phyloP scores from a whole-genome alignment of 2,888 invertebrate species.

The Synanthedon formicaeformis region DNA sequence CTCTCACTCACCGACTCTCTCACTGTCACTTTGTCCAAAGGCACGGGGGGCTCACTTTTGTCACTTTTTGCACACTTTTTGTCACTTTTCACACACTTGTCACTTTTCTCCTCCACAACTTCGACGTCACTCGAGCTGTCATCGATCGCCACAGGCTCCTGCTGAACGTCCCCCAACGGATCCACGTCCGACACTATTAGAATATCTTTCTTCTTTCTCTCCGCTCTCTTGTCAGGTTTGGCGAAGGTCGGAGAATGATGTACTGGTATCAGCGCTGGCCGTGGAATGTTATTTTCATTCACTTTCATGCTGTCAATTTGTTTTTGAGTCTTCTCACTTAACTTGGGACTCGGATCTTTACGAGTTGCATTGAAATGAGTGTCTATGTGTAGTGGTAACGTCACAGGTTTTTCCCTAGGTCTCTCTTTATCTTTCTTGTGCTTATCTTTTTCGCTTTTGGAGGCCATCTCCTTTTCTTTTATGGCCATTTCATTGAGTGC shows the following conservation, averaged over 20 bases:
- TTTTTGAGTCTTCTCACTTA: constrained; percentile 40
- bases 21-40: constrained; percentile 39
- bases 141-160: constrained; percentile 45
- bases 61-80: constrained; percentile 26
- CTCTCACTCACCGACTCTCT: constrained; percentile 16
- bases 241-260: constrained; percentile 57
- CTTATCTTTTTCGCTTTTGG: constrained; percentile 22
- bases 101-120: constrained; percentile 39
- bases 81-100: constrained; percentile 13
- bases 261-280: constrained; percentile 47
- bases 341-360: constrained; percentile 37
- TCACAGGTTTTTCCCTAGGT: constrained; percentile 11
- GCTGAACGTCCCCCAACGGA: constrained; percentile 36
- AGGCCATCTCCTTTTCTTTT: constrained; percentile 12
- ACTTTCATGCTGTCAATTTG: constrained; percentile 47
- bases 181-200: constrained; percentile 53
- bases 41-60: constrained; percentile 45
- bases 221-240: constrained; percentile 54
- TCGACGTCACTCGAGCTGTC: constrained; percentile 67
- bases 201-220: constrained; percentile 50
- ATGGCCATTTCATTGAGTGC: constrained; percentile 56
- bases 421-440: constrained; percentile 35
- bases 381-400: constrained; percentile 43
- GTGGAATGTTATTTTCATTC: constrained; percentile 50
- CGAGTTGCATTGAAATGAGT: constrained; percentile 37